Evolutionary conservation across 2,797 vertebrate genomes (phyloP).

Genomic region (Melanogrammus aeglefinus): DNA sequence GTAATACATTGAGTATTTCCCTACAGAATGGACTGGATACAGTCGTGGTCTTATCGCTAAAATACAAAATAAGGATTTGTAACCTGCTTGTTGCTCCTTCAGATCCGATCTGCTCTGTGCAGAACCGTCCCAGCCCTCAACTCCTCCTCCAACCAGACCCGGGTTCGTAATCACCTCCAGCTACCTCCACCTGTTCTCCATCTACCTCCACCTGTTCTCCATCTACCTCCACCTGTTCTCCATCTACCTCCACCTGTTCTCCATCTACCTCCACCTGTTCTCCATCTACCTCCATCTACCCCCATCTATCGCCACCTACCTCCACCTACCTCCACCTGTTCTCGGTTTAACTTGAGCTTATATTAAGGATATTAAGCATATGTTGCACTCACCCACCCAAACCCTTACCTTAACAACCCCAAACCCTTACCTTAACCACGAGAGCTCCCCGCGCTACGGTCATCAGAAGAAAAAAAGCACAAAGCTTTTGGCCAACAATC

Average conservation of each 20-base stretch:
- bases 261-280: background rate
- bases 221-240: background rate
- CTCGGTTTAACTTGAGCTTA: background rate
- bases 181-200: background rate
- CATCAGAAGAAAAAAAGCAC: too few species aligned
- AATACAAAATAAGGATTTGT: too few species aligned
- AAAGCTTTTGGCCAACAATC: too few species aligned
- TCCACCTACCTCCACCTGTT: background rate
- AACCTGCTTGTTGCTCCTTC: conserved; percentile 15
- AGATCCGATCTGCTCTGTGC: conserved; percentile 80
- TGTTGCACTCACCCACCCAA: background rate
- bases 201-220: background rate
- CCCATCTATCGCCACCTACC: background rate
- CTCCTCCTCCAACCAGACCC: conserved; percentile 74
- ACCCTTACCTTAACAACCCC: too few species aligned
- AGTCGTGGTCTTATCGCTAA: too few species aligned
- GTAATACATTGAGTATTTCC: too few species aligned
- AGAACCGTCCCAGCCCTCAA: conserved; percentile 61
- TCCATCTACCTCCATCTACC: background rate
- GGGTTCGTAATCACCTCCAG: conserved; percentile 64
- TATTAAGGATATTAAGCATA: background rate
- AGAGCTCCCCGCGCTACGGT: too few species aligned
- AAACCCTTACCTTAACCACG: too few species aligned
- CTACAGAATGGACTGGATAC: background rate
- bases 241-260: conserved; percentile 3